A percentile compares a stretch with the other conserved stretches of the same genome.
Conservation (phyloP, 2,113 vertebrate genomes). For the Myiagra hebetior region DNA sequence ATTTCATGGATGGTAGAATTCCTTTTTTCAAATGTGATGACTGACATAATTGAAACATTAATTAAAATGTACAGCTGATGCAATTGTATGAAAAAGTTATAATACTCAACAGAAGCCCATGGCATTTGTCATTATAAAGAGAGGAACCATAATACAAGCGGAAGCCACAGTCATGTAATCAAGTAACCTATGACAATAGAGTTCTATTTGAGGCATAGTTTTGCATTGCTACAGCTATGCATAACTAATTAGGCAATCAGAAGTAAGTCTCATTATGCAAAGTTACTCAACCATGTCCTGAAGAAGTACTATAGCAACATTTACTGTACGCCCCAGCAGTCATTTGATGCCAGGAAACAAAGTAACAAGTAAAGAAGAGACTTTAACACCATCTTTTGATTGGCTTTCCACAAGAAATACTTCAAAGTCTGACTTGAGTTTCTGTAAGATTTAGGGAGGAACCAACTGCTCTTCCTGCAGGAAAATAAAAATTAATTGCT, state of each 20-base stretch:
- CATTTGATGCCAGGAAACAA: constrained; percentile 20
- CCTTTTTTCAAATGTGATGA: not conserved
- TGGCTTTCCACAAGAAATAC: not conserved
- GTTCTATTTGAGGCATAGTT: constrained; percentile 44
- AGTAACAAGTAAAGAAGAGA: not conserved
- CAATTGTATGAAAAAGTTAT: not conserved
- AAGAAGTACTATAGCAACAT: constrained; percentile 22
- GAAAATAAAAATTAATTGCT: constrained; percentile 2
- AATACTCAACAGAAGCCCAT: not conserved
- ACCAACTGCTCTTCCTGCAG: not conserved
- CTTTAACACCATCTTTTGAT: not conserved
- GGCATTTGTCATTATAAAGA: not conserved
- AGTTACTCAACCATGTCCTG: constrained; percentile 38
- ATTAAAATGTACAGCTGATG: not conserved
- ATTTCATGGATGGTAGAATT: not conserved
- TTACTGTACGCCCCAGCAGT: not conserved
- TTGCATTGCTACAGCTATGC: constrained; percentile 16
- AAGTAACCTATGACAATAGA: constrained; percentile 30
- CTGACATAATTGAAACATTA: not conserved
- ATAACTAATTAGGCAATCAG: constrained; percentile 62
- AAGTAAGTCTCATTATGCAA: constrained; percentile 51
- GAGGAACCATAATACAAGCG: not conserved
- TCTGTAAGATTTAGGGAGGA: not conserved
- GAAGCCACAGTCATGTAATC: constrained; percentile 13
- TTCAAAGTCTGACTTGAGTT: not conserved